Evolutionary conservation across 64 coral and sea anemone species (phyloP).

Genomic region (Actinia tenebrosa): DNA sequence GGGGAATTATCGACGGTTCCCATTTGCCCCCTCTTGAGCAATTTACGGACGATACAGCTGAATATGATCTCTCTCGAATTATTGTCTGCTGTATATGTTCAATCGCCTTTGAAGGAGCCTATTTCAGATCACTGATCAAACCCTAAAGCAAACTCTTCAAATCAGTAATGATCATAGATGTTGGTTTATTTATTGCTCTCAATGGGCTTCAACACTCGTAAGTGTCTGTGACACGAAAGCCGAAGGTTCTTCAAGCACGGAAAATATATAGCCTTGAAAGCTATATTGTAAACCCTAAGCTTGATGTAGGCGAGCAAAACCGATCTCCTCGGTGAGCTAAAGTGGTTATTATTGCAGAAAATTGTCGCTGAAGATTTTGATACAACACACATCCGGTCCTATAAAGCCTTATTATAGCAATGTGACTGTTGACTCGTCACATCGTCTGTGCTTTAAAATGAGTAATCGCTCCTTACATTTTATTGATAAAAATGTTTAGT

Average conservation of each 20-base stretch:
- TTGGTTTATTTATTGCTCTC: conserved; percentile 30
- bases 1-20: conserved; percentile 1
- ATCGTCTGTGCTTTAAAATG: background rate
- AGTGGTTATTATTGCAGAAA: background rate
- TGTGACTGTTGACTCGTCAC: conserved; percentile 8
- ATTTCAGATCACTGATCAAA: conserved; percentile 21
- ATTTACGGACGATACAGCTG: background rate
- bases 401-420: conserved; percentile 4
- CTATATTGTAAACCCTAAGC: background rate
- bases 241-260: background rate
- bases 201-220: conserved; percentile 46
- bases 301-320: background rate
- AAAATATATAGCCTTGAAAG: background rate
- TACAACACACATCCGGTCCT: conserved; percentile 6
- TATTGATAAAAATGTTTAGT: background rate
- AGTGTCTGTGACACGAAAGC: conserved; percentile 44
- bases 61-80: background rate
- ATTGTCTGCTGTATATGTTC: background rate
- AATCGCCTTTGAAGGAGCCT: background rate
- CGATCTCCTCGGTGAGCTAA: background rate
- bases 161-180: conserved; percentile 8
- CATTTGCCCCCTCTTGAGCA: conserved; percentile 6
- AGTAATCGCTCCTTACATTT: background rate
- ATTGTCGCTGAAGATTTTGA: conserved; percentile 11
- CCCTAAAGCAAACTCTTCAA: background rate